These are phyloP conservation scores for Scalopus aquaticus DNA, from an alignment of 2,113 vertebrate genomes.

Conservation along the genomic window DNA sequence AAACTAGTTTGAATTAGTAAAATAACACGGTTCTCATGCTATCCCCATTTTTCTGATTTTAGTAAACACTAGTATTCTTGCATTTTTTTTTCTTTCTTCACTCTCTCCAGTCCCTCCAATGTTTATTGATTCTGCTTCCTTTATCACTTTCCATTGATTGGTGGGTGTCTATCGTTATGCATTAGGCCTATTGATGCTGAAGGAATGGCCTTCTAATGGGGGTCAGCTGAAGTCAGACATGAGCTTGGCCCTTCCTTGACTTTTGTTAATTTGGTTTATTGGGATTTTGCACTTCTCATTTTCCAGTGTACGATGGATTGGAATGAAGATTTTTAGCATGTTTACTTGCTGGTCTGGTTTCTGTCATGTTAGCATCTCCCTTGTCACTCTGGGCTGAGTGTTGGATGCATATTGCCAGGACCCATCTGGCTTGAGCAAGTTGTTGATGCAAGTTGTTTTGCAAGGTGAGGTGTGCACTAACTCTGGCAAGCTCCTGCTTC, in stretches of 20 bases:
- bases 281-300: constrained; percentile 84
- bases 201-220: constrained; percentile 83
- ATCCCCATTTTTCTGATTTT: neutral
- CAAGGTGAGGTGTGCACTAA: neutral
- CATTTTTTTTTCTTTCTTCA: neutral
- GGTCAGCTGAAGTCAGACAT: constrained; percentile 78
- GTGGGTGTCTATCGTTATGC: constrained; percentile 77
- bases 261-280: constrained; percentile 85
- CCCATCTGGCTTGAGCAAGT: neutral
- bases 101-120: constrained; percentile 47
- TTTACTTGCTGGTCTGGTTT: constrained; percentile 22
- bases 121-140: constrained; percentile 82
- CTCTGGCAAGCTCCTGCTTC: neutral
- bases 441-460: neutral
- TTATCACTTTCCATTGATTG: constrained; percentile 82
- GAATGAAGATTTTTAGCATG: constrained; percentile 32
- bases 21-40: neutral
- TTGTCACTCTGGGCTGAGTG: neutral
- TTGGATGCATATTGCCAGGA: neutral
- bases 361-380: neutral
- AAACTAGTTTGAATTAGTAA: constrained; percentile 5
- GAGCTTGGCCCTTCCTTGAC: constrained; percentile 77
- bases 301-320: constrained; percentile 75
- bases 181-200: constrained; percentile 81
- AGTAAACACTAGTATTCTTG: neutral